Percentiles rank a stretch among this genome's conserved stretches.
Evolutionary conservation across 2,888 invertebrate species (phyloP).

Genomic region (Drosophila colorata): DNA sequence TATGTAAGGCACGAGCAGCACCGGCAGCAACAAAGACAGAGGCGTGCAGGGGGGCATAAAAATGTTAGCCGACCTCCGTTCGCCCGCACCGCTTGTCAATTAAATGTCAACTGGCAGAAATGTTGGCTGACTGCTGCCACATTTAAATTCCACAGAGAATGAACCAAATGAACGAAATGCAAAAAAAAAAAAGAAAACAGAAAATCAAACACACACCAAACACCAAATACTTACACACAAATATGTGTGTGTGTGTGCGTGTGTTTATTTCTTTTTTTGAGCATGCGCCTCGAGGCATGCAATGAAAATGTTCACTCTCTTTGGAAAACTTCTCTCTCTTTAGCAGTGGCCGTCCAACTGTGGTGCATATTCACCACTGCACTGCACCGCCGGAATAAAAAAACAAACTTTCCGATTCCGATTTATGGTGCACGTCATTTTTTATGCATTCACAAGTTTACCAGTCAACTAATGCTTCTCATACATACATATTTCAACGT

Average conservation of each 20-base stretch:
- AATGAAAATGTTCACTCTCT: constrained; percentile 24
- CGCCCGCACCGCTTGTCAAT: constrained; percentile 65
- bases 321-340: constrained; percentile 4
- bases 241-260: not conserved
- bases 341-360: constrained; percentile 48
- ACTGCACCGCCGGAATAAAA: constrained; percentile 11
- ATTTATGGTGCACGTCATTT: constrained; percentile 54
- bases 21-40: constrained; percentile 7
- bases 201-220: not conserved
- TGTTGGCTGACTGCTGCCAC: constrained; percentile 57
- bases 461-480: constrained; percentile 7
- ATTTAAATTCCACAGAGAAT: constrained; percentile 62
- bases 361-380: constrained; percentile 49
- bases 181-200: constrained; percentile 6
- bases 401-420: constrained; percentile 40
- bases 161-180: constrained; percentile 26
- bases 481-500: not conserved
- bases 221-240: constrained; percentile 1
- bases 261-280: constrained; percentile 13
- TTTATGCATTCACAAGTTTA: constrained; percentile 48
- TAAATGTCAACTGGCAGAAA: constrained; percentile 76
- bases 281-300: constrained; percentile 53
- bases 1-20: constrained; percentile 30
- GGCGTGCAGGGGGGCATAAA: constrained; percentile 22
- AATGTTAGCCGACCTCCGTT: constrained; percentile 31